Base-by-base conservation (phyloP, 1,140 invertebrate genomes). In the Belonocnema kinseyi region DNA sequence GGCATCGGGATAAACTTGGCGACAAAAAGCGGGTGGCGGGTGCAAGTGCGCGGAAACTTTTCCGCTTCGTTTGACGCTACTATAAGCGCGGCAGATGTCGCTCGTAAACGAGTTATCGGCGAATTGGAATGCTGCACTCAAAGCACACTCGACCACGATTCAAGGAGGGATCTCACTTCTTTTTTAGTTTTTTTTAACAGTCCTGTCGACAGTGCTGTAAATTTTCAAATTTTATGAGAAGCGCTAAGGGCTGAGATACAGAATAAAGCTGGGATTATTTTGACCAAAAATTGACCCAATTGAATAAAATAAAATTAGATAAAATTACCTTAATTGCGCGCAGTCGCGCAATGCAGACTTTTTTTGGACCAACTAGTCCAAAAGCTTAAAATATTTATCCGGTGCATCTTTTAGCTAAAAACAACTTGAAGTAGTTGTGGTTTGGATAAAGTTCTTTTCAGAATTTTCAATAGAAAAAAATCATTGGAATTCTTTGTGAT, bases 21-120 rank as follows among this genome's bases (percentile, higher is more conserved):
- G 61, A 33, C 33, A 66, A 66, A 66, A 33, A 66, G 58, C 13
- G 26, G 54, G 54, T 66, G 21, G 61, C 14, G 16, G 16, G 66
- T 14, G 66, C 77, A 73, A 50, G 40, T 51, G 50, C 58, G 33
- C 56, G 74, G 70, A 79, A 79, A 79, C 71, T 76, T 76, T 78
- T 79, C 71, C 74, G 33, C 50, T 56, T 66, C 26, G 54, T 50
- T 26, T 33, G 33, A 77, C 54, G 66, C 58, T 5, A 74, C n/a
- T 33, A 19, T 56, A 21, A 17, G 66, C 53, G 17, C 50, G 50
- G 40, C 72, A 76, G 75, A 76, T 76, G 74, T 72, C 73, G 50
- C 74, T 66, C 40, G 72, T 80, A 77, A 77, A 74, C 61, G 75
- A 77, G 78, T 80, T 80, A 77, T 77, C 72, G 72, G 54, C 72